Conservation (phyloP, 2,797 vertebrate species). For the Hoplostethus atlanticus region DNA sequence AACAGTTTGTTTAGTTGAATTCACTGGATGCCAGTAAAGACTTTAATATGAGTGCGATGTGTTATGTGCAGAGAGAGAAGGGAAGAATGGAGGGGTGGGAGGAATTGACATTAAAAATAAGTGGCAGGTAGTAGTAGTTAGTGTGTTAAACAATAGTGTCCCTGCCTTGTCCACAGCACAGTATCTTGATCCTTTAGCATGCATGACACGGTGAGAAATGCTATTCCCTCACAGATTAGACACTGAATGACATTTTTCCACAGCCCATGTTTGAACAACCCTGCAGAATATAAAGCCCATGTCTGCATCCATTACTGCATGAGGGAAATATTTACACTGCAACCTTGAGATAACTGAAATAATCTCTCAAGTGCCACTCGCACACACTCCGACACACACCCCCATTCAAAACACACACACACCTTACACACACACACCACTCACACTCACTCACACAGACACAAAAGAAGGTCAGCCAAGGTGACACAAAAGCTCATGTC, state of each 20-base stretch:
- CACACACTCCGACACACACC: conserved; percentile 4
- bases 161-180: too few species aligned
- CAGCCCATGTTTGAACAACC: too few species aligned
- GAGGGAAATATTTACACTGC: neutral
- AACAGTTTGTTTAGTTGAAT: neutral
- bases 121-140: too few species aligned
- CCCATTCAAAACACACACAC: neutral
- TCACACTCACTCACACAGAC: neutral
- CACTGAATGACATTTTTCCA: too few species aligned
- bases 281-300: neutral
- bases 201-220: neutral
- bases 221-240: too few species aligned
- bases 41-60: conserved; percentile 7
- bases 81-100: neutral
- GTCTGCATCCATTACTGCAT: neutral
- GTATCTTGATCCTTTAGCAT: too few species aligned
- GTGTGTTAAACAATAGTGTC: too few species aligned
- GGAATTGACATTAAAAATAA: too few species aligned
- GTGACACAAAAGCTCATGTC: conserved; percentile 28
- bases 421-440: too few species aligned
- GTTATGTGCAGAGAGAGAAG: conserved; percentile 23
- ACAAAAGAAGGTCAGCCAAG: conserved; percentile 24
- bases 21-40: conserved; percentile 24
- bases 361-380: neutral
- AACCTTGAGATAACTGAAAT: neutral